Conservation (phyloP, 2,113 vertebrate genomes). For the Micronycteris hirsuta region DNA sequence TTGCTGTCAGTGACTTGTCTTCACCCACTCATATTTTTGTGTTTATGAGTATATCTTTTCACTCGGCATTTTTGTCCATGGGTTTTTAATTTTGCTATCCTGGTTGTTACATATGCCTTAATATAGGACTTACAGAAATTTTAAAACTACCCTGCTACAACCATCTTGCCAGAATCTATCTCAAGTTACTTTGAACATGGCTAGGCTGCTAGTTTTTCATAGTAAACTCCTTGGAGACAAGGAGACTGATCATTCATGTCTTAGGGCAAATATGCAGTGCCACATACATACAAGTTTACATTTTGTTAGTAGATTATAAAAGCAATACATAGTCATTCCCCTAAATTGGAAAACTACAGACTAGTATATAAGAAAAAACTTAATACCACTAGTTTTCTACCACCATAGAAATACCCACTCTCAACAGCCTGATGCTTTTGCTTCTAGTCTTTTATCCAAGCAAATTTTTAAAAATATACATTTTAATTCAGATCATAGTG, state of each 20-base stretch:
- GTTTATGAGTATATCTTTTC: neutral
- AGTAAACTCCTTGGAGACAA: neutral
- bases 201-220: neutral
- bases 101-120: neutral
- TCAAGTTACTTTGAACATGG: neutral
- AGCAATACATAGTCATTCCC: neutral
- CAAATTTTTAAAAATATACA: neutral
- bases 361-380: neutral
- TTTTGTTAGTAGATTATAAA: neutral
- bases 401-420: neutral
- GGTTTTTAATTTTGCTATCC: neutral
- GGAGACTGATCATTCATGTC: neutral
- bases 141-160: neutral
- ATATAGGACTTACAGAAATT: neutral
- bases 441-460: neutral
- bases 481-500: neutral
- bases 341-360: neutral
- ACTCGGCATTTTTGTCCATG: neutral
- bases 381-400: neutral
- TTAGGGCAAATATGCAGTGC: neutral
- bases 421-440: neutral
- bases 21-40: neutral
- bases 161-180: neutral
- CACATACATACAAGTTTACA: neutral
- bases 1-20: fast-evolving